Evolutionary conservation across 1,140 invertebrate species (phyloP), one percentile per base, ranked within the genome.

Genomic region (Choristoneura fumiferana): DNA sequence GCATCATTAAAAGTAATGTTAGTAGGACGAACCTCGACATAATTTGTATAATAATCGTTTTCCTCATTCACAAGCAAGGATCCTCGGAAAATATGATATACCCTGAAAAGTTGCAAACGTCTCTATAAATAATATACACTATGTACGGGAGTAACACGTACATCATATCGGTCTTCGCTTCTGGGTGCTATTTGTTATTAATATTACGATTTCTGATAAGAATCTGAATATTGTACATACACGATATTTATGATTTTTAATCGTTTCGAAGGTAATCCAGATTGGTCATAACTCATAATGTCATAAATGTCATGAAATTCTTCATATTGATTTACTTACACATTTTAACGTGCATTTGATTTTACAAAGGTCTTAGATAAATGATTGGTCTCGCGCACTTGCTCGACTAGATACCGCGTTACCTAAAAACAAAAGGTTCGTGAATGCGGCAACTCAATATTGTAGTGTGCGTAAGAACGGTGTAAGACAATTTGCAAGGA

Each of bases 11-110:
- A 69, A 63, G 54, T 62, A 8, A 63, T 55, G 18, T 59, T 66
- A 67, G 65, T 63, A 66, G 60, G 56, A 8, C 49, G 55, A 74
- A 54, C 76, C 77, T 73, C 80, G 77, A 76, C 69, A 70, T 68
- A 61, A 49, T 49, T 49, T 49, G 43, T 76, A 67, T 68, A 43
- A 68, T 29, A 29, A 71, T 63, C 63, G 62, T 79, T 83, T 83
- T 83, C 80, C 77, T 83, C 74, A 71, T 82, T 73, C 67, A 65
- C 66, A 68, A 54, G 63, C 54, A 56, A 64, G 45, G 72, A 52
- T 72, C 73, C 66, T 78, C 59, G 63, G 43, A 49, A 49, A 49
- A 49, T 49, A 49, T 49, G 43, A 49, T 49, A 49, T 49, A 49
- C 43, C 43, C 43, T 49, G 43, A 49, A 49, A 49, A 49, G 43